Evolutionary conservation across 2,888 invertebrate genomes (phyloP).

Genomic region (Chloroclysta siterata): DNA sequence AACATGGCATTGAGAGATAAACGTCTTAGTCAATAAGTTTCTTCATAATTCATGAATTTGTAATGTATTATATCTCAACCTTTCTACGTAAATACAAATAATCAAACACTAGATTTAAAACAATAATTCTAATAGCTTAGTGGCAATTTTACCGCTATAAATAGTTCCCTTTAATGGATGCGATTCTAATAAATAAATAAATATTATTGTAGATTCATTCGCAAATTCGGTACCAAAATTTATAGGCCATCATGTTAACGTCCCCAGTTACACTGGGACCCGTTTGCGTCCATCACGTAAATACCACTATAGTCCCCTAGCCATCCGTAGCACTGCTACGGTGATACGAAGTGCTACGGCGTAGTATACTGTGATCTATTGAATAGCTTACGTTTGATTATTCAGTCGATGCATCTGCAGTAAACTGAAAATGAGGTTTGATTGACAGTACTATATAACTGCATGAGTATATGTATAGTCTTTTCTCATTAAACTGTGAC

Average conservation of each 20-base stretch:
- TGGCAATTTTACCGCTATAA: too few species aligned
- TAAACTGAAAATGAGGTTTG: not conserved
- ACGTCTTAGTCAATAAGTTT: too few species aligned
- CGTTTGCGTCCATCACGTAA: conserved; percentile 42
- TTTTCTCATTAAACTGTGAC: not conserved
- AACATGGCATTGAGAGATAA: too few species aligned
- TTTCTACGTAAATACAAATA: too few species aligned
- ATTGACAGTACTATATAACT: not conserved
- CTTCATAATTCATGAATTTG: too few species aligned
- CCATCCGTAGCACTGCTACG: conserved; percentile 29
- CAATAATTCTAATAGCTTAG: too few species aligned
- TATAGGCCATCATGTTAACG: conserved; percentile 18
- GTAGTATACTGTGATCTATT: conserved; percentile 42
- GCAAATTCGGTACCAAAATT: conserved; percentile 5
- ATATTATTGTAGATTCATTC: not conserved
- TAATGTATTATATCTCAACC: too few species aligned
- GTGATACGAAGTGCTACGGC: conserved; percentile 34
- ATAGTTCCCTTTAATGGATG: too few species aligned
- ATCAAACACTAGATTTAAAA: too few species aligned
- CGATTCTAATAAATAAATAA: not conserved
- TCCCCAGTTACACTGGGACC: conserved; percentile 21
- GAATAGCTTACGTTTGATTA: conserved; percentile 37
- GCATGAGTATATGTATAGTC: too few species aligned
- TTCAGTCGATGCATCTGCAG: conserved; percentile 11
- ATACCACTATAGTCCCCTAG: conserved; percentile 37